Evolutionary conservation across 2,888 invertebrate genomes (phyloP), one percentile per base, ranked within the genome.

Genomic region (Gryllus longicercus): DNA sequence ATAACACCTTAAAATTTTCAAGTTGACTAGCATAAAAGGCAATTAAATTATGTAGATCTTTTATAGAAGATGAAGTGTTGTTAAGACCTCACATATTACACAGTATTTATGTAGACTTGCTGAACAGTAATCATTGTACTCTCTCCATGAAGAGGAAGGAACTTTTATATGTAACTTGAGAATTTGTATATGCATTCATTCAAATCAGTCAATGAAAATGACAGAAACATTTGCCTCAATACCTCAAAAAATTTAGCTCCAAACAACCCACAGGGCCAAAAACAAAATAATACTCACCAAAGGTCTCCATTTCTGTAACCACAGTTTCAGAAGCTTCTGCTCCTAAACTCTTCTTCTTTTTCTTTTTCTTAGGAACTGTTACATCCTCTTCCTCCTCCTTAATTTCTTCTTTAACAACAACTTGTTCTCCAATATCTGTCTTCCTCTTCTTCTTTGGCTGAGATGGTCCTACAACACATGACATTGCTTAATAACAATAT

Each of bases 391-490:
- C 81, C 23, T 49, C 74, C 49, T 74, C 81, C n/a, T 78, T 79
- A 51, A 82, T 77, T 23, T 76, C 76, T n/a, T 25, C 78, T 25
- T 50, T 77, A 21, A 81, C 23, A 21, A 21, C 78, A 5, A 2
- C 38, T 74, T 77, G 79, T 50, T 78, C 63, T 76, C 80, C 83
- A 2, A 80, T 49, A 18, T 83, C 82, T 74, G 83, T 83, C 80
- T 85, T 86, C 77, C 85, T 86, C 82, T 86, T 86, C 51, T 86
- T 86, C 50, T 84, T 86, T 18, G 85, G 85, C 16, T 50, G 80
- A n/a, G n/a, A n/a, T 23, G 21, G 8, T 23, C 11, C 16, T 76
- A 63, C 63, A 63, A 63, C 14, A 63, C 12, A 63, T n/a, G 18
- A 18, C 14, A 63, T 63, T 63, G 18, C 63, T 63, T 14, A 4